These are phyloP conservation scores for Linyphia triangularis DNA, from an alignment of 2,888 invertebrate genomes.

Conservation along the genomic window DNA sequence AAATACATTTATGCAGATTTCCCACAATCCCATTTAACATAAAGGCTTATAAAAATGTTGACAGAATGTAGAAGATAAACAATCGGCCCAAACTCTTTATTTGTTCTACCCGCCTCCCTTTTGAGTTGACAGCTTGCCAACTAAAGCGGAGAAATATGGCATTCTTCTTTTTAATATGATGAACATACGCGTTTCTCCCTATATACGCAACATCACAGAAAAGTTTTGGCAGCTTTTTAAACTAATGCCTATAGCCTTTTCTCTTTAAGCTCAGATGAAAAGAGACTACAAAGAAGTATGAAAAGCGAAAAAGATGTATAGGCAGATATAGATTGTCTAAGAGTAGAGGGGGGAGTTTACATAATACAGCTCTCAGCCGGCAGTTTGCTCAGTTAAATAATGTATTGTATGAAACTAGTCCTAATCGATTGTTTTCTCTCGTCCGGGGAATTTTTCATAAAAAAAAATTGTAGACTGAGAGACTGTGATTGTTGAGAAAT, in stretches of 20 bases:
- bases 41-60: slow-evolving; percentile 42
- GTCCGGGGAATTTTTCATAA: neutral
- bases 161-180: slow-evolving; percentile 49
- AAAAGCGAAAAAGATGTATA: slow-evolving; percentile 37
- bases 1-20: slow-evolving; percentile 3
- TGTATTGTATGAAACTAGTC: neutral
- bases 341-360: slow-evolving; percentile 5
- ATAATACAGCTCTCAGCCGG: neutral
- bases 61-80: slow-evolving; percentile 51
- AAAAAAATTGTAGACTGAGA: neutral
- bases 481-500: neutral
- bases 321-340: slow-evolving; percentile 35
- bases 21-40: neutral
- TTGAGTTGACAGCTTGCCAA: slow-evolving; percentile 49
- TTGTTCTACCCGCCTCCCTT: slow-evolving; percentile 28
- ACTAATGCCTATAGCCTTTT: neutral
- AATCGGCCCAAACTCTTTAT: slow-evolving; percentile 41
- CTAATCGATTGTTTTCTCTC: neutral
- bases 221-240: slow-evolving; percentile 55
- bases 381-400: slow-evolving; percentile 3
- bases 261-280: slow-evolving; percentile 33
- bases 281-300: slow-evolving; percentile 33
- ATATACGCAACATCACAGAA: slow-evolving; percentile 1
- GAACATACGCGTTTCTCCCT: slow-evolving; percentile 35
- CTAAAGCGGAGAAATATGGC: slow-evolving; percentile 51